Evolutionary conservation across 2,113 vertebrate genomes (phyloP).

Genomic region (Nyctibius bracteatus): DNA sequence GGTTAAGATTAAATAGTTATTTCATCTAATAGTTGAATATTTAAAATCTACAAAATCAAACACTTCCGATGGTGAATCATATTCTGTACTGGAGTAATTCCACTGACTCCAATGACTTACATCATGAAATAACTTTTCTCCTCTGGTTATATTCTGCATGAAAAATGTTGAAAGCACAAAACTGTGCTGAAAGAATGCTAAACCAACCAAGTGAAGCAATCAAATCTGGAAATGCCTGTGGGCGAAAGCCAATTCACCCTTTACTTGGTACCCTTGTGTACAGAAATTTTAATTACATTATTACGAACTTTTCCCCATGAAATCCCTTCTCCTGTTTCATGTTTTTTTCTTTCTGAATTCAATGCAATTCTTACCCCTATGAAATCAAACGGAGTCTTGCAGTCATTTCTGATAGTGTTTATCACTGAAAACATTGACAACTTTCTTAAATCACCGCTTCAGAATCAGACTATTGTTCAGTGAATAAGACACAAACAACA

Average conservation of each 20-base stretch:
- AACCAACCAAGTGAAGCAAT: not conserved
- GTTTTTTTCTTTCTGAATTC: not conserved
- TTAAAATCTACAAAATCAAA: not conserved
- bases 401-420: not conserved
- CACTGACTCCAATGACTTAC: not conserved
- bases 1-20: not conserved
- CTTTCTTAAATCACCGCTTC: not conserved
- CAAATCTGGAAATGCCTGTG: conserved; percentile 7
- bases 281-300: conserved; percentile 33
- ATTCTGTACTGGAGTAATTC: not conserved
- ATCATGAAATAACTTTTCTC: not conserved
- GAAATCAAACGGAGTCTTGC: not conserved
- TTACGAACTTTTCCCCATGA: not conserved
- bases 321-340: not conserved
- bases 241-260: not conserved
- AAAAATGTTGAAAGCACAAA: not conserved
- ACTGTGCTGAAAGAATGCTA: conserved; percentile 4
- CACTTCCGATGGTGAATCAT: not conserved
- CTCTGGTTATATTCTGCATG: not conserved
- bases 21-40: not conserved
- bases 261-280: not conserved
- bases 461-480: not conserved
- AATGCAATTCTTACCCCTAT: not conserved
- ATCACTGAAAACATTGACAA: not conserved
- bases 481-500: not conserved